Evolutionary conservation across 2,113 vertebrate genomes (phyloP), one percentile per base, ranked within the genome.

Genomic region (Nyctibius bracteatus): DNA sequence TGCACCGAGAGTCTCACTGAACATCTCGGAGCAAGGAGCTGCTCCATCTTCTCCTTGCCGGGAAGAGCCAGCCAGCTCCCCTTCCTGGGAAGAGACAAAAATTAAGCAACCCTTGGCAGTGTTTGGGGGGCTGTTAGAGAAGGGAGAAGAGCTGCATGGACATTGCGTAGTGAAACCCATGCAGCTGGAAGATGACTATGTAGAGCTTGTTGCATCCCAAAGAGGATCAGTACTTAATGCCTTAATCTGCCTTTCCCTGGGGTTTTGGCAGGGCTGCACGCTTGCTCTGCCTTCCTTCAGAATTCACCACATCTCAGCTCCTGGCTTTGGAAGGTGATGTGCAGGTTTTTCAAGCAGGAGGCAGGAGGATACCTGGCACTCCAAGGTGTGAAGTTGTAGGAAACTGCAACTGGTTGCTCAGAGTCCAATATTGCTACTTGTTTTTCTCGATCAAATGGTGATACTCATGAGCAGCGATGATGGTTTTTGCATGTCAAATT

Each of bases 281-380:
- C 20, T 24, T 8, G n/a, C 49, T 59, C 33, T 46, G 35, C 52
- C 25, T 52, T 21, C 65, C 46, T 15, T 24, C 22, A 19, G 28
- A 10, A 6, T 14, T 14, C 58, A n/a, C 20, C 51, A 20, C 0
- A 3, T 16, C 39, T 25, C 1, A 0, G n/a, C 27, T 61, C 25
- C 65, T 21, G 59, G 21, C 37, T 66, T 25, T 13, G 51, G 19
- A 13, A 39, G 62, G 55, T 0, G 3, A 14, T 0, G 14, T 6
- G 44, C 6, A 22, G 33, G 16, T 22, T 12, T 31, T 46, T 18
- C 15, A 6, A 6, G 28, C 2, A 16, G 22, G 7, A 7, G 15
- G 17, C 52, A n/a, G 63, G 28, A 81, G 68, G 31, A 25, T 35
- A 15, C 24, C 57, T 20, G 67, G 24, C 44, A 2, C 41, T 30